Evolutionary conservation across 2,113 vertebrate species (phyloP), one percentile per base, ranked within the genome.

Genomic region (Muntiacus muntjak): DNA sequence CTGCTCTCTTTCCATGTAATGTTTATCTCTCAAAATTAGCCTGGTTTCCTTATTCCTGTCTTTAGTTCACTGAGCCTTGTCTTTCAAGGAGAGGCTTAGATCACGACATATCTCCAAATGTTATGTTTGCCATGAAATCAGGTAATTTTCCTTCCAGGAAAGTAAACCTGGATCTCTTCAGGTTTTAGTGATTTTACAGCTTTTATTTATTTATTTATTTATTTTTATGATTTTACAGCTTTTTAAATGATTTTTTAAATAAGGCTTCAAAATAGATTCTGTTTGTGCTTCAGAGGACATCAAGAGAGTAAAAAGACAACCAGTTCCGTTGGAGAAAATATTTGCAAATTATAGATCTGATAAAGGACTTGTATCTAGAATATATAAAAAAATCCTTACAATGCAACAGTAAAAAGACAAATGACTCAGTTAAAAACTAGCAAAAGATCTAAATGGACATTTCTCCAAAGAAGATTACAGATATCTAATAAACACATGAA

Each of bases 71-170:
- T 88, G 82, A 91, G 3, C 15, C 40, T 96, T 83, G 54, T n/a
- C 87, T 96, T 97, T 95, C 21, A 97, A 94, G n/a, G 76, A 89
- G 28, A 91, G 43, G 36, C 33, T 93, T 40, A 86, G 40, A 92
- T 96, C 62, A 87, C 50, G 93, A 28, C 52, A 47, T 30, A 83
- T 92, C 43, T 89, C 86, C 36, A 91, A 62, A 55, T 94, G 40
- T 93, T 96, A 79, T 9, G 33, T 58, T 40, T 91, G 54, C 8
- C 57, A 91, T 11, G 4, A 26, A 47, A 87, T 23, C 7, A 71
- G 26, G 10, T 71, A 54, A 64, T 87, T 85, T 76, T n/a, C 14
- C 13, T 28, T 14, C 7, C 4, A 10, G 15, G 47, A 76, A 96
- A 43, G 21, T 52, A 21, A 90, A 92, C 54, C 30, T 76, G 50